A percentile compares a stretch with the other conserved stretches of the same genome.
Conservation (phyloP, 2,113 vertebrate species). For the Archilochus colubris region DNA sequence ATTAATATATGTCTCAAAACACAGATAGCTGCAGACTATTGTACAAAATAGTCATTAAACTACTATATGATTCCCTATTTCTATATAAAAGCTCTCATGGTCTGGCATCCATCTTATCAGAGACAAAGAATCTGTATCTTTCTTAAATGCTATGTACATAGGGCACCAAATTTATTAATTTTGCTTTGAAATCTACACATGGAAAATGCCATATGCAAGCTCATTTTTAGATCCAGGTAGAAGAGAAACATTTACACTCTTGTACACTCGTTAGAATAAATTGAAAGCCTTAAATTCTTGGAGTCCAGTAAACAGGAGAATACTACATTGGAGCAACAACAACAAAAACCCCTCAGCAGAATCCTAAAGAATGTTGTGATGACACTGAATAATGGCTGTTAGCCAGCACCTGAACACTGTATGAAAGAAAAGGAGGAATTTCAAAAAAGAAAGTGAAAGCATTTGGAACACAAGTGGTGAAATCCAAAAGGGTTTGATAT, state of each 20-base stretch:
- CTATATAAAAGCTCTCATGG: not conserved
- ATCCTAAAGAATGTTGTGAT: not conserved
- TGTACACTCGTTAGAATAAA: not conserved
- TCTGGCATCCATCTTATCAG: not conserved
- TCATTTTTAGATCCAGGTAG: not conserved
- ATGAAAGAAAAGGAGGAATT: not conserved
- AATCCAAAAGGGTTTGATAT: not conserved
- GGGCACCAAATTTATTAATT: not conserved
- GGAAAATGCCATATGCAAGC: not conserved
- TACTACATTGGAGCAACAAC: not conserved
- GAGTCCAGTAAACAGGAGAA: not conserved
- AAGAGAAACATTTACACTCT: not conserved
- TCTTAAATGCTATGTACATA: not conserved
- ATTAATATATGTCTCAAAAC: slow-evolving; percentile 48
- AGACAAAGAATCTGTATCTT: not conserved
- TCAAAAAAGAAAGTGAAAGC: not conserved
- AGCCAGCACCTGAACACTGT: not conserved
- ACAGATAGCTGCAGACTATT: slow-evolving; percentile 38
- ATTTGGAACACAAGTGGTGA: not conserved
- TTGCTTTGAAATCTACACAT: not conserved
- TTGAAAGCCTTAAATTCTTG: not conserved
- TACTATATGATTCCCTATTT: not conserved
- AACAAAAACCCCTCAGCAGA: not conserved
- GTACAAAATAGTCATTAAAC: slow-evolving; percentile 40
- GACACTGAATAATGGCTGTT: not conserved